These are phyloP conservation scores for Nebria salina DNA, from an alignment of 2,888 invertebrate species.

Conservation along the genomic window DNA sequence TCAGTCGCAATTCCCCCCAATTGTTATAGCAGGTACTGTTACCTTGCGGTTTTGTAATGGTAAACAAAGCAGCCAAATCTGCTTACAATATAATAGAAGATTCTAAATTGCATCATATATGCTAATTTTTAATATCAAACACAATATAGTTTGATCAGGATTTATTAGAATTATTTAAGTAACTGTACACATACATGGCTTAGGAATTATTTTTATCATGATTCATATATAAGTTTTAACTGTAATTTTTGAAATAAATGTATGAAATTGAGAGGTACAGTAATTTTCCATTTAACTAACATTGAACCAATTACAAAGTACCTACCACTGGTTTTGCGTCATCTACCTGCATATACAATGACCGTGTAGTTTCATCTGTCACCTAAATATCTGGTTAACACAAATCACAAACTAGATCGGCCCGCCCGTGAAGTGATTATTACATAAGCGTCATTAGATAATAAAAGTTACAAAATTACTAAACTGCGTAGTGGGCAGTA, in stretches of 20 bases:
- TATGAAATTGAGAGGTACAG: neutral
- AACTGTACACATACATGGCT: neutral
- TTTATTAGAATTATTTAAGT: neutral
- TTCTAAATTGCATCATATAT: conserved; percentile 16
- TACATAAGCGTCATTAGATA: conserved; percentile 22
- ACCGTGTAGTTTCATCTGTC: conserved; percentile 18
- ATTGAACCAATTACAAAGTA: conserved; percentile 5
- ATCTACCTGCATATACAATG: conserved; percentile 20
- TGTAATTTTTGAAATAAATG: neutral
- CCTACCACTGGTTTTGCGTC: conserved; percentile 8
- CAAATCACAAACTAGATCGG: neutral
- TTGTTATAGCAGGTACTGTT: no score
- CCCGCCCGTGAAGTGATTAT: conserved; percentile 1
- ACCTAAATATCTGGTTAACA: conserved; percentile 15
- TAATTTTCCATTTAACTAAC: neutral
- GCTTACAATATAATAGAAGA: neutral
- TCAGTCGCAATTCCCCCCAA: neutral
- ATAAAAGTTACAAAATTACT: neutral
- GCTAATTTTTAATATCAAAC: conserved; percentile 7
- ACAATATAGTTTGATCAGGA: neutral
- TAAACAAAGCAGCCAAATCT: conserved; percentile 9
- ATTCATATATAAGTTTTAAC: no score
- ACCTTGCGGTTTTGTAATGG: conserved; percentile 7
- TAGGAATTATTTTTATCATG: neutral
- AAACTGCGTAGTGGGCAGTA: conserved; percentile 7